A percentile compares a stretch with the other conserved stretches of the same genome.
Evolutionary conservation across 2,888 invertebrate genomes (phyloP).

Genomic region (Ectobius pallidus): DNA sequence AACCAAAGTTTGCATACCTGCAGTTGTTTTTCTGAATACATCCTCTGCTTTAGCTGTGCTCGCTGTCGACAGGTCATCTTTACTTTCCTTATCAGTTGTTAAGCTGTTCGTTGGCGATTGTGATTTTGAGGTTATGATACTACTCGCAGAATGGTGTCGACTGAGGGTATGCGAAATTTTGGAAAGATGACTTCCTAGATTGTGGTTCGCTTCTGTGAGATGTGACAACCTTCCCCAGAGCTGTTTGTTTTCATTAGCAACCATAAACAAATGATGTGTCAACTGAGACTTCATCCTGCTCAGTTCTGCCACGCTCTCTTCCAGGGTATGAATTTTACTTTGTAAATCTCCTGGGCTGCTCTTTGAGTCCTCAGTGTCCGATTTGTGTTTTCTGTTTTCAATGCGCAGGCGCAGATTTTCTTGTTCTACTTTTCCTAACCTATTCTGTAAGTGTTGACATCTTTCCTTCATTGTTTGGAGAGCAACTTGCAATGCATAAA

Average conservation of each 20-base stretch:
- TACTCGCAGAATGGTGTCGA: constrained; percentile 50
- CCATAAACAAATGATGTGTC: constrained; percentile 78
- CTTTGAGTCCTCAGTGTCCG: constrained; percentile 48
- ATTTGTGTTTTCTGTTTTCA: not conserved
- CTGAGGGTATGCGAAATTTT: constrained; percentile 61
- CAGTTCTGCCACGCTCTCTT: constrained; percentile 69
- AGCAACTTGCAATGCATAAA: constrained; percentile 59
- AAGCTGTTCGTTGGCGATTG: constrained; percentile 52
- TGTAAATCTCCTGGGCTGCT: not conserved
- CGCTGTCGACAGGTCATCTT: too few relatives aligned
- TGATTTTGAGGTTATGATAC: not conserved
- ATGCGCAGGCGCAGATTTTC: constrained; percentile 72
- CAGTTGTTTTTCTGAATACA: too few relatives aligned
- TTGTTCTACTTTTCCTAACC: constrained; percentile 72
- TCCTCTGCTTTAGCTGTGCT: too few relatives aligned
- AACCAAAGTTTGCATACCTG: too few relatives aligned
- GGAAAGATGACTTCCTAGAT: constrained; percentile 58
- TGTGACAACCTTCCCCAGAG: constrained; percentile 76
- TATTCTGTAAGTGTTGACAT: constrained; percentile 74
- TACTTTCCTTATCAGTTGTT: not conserved
- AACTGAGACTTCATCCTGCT: constrained; percentile 77
- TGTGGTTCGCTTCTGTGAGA: constrained; percentile 65
- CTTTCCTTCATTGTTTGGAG: constrained; percentile 83
- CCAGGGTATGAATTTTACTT: not conserved
- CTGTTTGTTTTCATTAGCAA: constrained; percentile 79